A percentile compares a stretch with the other conserved stretches of the same genome.
phyloP scores from a whole-genome alignment of 2,888 invertebrate genomes.

The Campaea margaritaria region DNA sequence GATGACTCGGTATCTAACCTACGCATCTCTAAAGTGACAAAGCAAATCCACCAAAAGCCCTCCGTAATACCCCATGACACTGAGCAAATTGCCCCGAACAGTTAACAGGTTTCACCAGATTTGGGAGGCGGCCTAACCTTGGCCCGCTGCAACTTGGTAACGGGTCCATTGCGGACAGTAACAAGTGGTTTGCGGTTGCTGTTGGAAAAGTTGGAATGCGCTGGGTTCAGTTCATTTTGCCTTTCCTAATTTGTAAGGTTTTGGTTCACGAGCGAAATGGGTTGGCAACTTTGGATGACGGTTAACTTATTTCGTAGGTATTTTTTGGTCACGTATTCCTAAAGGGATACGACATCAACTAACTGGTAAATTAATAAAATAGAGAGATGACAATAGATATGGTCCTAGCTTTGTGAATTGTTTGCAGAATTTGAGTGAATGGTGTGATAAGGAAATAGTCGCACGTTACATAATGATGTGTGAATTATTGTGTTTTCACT shows the following conservation, averaged over 20 bases:
- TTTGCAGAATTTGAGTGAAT: too few relatives aligned
- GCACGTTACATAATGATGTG: too few relatives aligned
- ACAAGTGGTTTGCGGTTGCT: slow-evolving; percentile 17
- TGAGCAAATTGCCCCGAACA: slow-evolving; percentile 10
- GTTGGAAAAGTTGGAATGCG: slow-evolving; percentile 13
- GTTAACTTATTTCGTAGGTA: too few relatives aligned
- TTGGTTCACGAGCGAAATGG: slow-evolving; percentile 10
- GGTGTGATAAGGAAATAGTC: too few relatives aligned
- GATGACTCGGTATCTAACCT: too few relatives aligned
- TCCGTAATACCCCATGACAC: not conserved
- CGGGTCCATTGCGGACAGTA: slow-evolving; percentile 18
- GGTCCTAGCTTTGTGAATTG: too few relatives aligned
- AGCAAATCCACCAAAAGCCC: not conserved
- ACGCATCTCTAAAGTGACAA: not conserved
- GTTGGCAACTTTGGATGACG: not conserved
- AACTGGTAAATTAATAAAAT: too few relatives aligned
- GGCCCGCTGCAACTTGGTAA: slow-evolving; percentile 24
- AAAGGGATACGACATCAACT: too few relatives aligned
- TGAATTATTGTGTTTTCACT: too few relatives aligned
- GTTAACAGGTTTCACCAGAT: slow-evolving; percentile 22
- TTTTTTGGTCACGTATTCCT: too few relatives aligned
- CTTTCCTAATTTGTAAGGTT: slow-evolving; percentile 13
- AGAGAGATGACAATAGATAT: too few relatives aligned
- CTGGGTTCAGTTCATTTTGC: slow-evolving; percentile 10
- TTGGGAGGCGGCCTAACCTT: slow-evolving; percentile 28